Conservation (phyloP, 2,797 vertebrate species). For the Notolepis coatsorum region DNA sequence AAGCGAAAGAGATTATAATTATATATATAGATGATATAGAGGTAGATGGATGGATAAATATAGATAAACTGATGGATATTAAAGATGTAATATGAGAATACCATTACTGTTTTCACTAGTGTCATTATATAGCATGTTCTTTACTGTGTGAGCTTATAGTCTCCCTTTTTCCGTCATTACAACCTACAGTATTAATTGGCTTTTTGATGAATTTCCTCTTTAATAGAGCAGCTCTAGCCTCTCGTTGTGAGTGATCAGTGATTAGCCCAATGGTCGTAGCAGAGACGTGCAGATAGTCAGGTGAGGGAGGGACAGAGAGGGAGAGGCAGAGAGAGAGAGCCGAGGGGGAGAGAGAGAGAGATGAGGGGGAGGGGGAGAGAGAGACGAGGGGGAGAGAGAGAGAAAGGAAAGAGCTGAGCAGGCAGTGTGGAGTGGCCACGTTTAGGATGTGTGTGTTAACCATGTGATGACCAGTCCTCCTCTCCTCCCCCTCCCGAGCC, state of each 20-base stretch:
- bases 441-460: constrained; percentile 37
- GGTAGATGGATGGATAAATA: too few species aligned
- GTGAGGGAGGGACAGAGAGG: constrained; percentile 34
- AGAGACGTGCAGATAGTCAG: constrained; percentile 28
- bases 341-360: background rate
- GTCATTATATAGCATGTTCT: too few species aligned
- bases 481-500: constrained; percentile 16
- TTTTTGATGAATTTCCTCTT: too few species aligned
- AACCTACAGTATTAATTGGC: too few species aligned
- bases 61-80: too few species aligned
- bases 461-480: constrained; percentile 32
- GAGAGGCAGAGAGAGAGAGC: constrained; percentile 33
- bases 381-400: too few species aligned
- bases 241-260: constrained; percentile 18
- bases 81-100: too few species aligned
- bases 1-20: too few species aligned
- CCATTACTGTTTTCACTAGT: too few species aligned
- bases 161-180: background rate
- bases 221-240: too few species aligned
- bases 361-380: background rate
- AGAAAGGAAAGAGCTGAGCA: constrained; percentile 47
- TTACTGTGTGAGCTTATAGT: too few species aligned
- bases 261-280: constrained; percentile 23
- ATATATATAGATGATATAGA: too few species aligned
- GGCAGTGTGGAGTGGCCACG: constrained; percentile 44